Evolutionary conservation across 2,888 invertebrate genomes (phyloP).

Genomic region (Drosophila nigritarsus): DNA sequence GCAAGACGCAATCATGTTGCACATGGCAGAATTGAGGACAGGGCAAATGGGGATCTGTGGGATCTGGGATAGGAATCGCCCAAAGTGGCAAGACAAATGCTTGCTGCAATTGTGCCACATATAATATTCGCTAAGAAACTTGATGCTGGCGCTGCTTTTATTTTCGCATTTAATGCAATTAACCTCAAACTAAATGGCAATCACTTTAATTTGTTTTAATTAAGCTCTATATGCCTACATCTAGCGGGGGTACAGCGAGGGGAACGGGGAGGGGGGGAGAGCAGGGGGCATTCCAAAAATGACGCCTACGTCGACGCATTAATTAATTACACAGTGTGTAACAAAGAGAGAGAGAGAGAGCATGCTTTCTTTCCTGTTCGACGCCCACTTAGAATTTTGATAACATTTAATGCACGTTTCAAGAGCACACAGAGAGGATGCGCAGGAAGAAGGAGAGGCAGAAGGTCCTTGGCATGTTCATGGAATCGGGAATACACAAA

Average conservation of each 20-base stretch:
- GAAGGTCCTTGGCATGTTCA: constrained; percentile 45
- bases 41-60: constrained; percentile 14
- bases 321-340: constrained; percentile 66
- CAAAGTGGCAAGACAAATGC: constrained; percentile 6
- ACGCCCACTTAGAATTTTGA: constrained; percentile 45
- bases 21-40: constrained; percentile 31
- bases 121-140: constrained; percentile 39
- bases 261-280: not conserved
- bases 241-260: constrained; percentile 18
- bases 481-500: constrained; percentile 46
- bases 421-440: constrained; percentile 46
- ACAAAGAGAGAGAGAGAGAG: constrained; percentile 7
- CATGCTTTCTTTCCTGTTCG: constrained; percentile 24
- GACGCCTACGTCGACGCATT: constrained; percentile 66
- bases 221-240: constrained; percentile 79
- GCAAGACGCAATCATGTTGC: no score
- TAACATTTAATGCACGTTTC: constrained; percentile 21
- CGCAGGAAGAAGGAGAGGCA: constrained; percentile 15
- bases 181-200: constrained; percentile 84
- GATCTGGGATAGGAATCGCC: constrained; percentile 20
- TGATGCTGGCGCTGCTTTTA: constrained; percentile 50
- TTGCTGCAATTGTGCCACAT: constrained; percentile 40
- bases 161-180: constrained; percentile 84
- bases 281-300: constrained; percentile 40
- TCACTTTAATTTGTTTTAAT: constrained; percentile 84